Evolutionary conservation across 2,888 invertebrate species (phyloP).

Genomic region (Drosophila histrio): DNA sequence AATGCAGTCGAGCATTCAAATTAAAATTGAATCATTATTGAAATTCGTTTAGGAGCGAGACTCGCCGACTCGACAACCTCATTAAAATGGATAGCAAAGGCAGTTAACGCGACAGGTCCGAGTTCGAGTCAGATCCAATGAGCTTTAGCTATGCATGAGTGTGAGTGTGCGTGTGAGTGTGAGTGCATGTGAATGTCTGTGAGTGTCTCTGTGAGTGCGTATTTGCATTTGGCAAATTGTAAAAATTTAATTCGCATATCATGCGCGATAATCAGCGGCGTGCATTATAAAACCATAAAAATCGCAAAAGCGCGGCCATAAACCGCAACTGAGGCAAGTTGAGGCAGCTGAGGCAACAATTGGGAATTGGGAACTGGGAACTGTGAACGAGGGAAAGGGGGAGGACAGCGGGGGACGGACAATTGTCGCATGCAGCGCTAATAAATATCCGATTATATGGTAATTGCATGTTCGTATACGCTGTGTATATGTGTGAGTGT

Average conservation of each 20-base stretch:
- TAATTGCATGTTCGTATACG: conserved; percentile 58
- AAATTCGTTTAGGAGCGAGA: conserved; percentile 61
- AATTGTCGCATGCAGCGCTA: conserved; percentile 77
- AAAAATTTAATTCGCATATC: conserved; percentile 79
- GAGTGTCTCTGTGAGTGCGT: conserved; percentile 16
- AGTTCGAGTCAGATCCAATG: conserved; percentile 21
- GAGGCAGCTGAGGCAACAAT: conserved; percentile 8
- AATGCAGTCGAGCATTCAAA: conserved; percentile 65
- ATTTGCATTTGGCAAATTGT: conserved; percentile 78
- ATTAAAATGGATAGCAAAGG: conserved; percentile 65
- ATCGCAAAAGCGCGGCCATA: conserved; percentile 73
- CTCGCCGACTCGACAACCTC: conserved; percentile 35
- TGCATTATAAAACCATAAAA: conserved; percentile 81
- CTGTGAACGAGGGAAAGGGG: not conserved
- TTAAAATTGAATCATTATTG: conserved; percentile 81
- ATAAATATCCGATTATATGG: conserved; percentile 77
- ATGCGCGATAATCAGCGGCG: conserved; percentile 77
- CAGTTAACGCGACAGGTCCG: conserved; percentile 32
- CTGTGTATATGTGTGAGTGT: not conserved
- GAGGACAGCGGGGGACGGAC: conserved; percentile 28
- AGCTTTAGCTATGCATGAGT: not conserved
- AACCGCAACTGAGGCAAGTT: conserved; percentile 41
- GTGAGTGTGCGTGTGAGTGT: not conserved
- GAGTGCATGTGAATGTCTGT: not conserved
- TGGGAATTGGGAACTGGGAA: not conserved